Evolutionary conservation across 64 coral and sea anemone genomes (phyloP), one percentile per base, ranked within the genome.

Genomic region (Stichodactyla helianthus): DNA sequence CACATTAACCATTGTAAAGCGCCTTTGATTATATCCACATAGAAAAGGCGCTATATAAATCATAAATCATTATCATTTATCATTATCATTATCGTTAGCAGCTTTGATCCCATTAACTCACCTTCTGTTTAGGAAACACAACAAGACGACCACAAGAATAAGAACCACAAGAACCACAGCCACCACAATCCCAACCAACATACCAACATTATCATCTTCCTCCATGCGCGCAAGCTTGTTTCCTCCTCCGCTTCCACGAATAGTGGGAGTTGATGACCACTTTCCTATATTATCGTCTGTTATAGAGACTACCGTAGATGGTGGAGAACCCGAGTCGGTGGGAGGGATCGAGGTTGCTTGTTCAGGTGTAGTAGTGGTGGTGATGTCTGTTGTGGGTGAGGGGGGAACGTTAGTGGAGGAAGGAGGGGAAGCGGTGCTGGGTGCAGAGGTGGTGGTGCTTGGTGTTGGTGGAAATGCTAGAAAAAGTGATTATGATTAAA

Each of bases 201-300:
- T 81, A 4, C 78, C 78, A 20, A 54, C 52, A 81, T 81, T 81
- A 12, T 81, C 52, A 22, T 81, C 52, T 53, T 81, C 78, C 50
- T 81, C 5, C 18, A 18, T 15, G 14, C 50, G 52, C 6, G 78
- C 78, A 18, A 81, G 52, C 8, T 51, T 81, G 52, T 81, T 54
- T 4, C 78, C 50, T 81, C 78, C 50, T 13, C 17, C 50, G 10
- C 4, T 20, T 44, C 31, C 78, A 27, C 6, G 15, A 53, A 0
- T 52, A 14, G 78, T 22, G 8, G 78, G 6, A 81, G 51, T 53
- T 51, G 50, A 6, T 7, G 78, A 20, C 44, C 50, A 15, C 4
- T 0, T 79, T 79, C 4, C 78, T 27, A 19, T 7, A 8, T 9
- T 20, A 71, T 71, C 19, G 20, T 18, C 15, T 4, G 78, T 81